phyloP scores from a whole-genome alignment of 2,797 vertebrate genomes.

The Microctenopoma lineatum region DNA sequence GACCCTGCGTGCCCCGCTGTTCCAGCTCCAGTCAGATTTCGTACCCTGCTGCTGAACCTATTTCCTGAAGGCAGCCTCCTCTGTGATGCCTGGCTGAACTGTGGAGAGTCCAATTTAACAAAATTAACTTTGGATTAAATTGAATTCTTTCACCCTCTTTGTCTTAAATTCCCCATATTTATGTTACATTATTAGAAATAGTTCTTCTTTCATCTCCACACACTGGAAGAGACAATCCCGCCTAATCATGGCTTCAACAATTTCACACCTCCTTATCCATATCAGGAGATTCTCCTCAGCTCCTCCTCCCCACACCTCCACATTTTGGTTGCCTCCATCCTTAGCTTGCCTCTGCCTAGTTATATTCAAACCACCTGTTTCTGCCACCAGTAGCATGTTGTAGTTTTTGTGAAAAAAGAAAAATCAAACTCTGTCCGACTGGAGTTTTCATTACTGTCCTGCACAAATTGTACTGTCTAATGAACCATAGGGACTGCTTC shows the following conservation, averaged over 20 bases:
- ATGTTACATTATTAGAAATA: conserved; percentile 35
- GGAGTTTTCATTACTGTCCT: conserved; percentile 1
- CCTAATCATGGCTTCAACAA: conserved; percentile 60
- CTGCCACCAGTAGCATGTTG: background rate
- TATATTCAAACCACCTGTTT: conserved; percentile 17
- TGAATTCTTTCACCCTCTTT: background rate
- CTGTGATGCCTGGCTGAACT: conserved; percentile 23
- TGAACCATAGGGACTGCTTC: background rate
- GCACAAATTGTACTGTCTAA: conserved; percentile 20
- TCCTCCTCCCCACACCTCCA: conserved; percentile 45
- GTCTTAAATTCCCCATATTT: conserved; percentile 23
- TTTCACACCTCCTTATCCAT: conserved; percentile 59
- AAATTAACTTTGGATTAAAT: conserved; percentile 17
- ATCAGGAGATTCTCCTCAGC: conserved; percentile 51
- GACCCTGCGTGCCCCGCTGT: conserved; percentile 17
- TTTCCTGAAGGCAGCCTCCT: conserved; percentile 11
- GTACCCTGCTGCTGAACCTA: conserved; percentile 36
- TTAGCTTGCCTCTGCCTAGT: conserved; percentile 25
- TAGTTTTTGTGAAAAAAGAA: conserved; percentile 17
- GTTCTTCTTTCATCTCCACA: conserved; percentile 52
- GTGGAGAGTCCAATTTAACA: conserved; percentile 21
- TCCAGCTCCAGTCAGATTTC: conserved; percentile 25
- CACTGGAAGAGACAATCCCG: conserved; percentile 48
- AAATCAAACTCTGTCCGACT: background rate
- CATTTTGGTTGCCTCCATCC: conserved; percentile 23